Conservation (phyloP, 2,888 invertebrate genomes). For the Megaustenia siamemsis region DNA sequence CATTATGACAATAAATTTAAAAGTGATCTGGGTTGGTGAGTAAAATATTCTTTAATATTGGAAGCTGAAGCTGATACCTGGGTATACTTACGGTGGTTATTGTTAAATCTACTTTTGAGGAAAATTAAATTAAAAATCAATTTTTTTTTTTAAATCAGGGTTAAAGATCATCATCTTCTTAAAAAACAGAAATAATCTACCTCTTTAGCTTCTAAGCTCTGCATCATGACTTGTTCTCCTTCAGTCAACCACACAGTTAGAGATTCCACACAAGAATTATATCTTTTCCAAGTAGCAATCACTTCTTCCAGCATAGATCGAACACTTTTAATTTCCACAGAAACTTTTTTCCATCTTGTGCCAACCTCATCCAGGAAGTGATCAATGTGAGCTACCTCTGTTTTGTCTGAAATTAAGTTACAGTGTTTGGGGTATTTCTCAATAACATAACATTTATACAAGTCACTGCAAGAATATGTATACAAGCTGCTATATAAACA, state of each 20-base stretch:
- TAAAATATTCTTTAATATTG: too few species aligned
- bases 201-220: slow-evolving; percentile 70
- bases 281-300: slow-evolving; percentile 76
- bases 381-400: slow-evolving; percentile 89
- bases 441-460: not conserved
- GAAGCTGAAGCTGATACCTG: too few species aligned
- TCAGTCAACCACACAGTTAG: slow-evolving; percentile 90
- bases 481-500: too few species aligned
- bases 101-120: too few species aligned
- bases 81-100: too few species aligned
- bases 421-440: not conserved
- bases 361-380: slow-evolving; percentile 91
- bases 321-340: slow-evolving; percentile 92
- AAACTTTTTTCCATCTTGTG: slow-evolving; percentile 93
- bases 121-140: too few species aligned
- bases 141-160: too few species aligned
- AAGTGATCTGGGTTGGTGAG: too few species aligned
- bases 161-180: too few species aligned
- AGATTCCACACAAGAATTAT: slow-evolving; percentile 82
- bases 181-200: slow-evolving; percentile 54
- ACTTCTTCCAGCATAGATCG: slow-evolving; percentile 89
- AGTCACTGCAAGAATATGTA: not conserved
- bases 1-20: too few species aligned
- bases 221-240: slow-evolving; percentile 88
- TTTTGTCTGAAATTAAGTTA: slow-evolving; percentile 82